phyloP scores from a whole-genome alignment of 2,797 vertebrate species.

The Petrocephalus schoutedeni region DNA sequence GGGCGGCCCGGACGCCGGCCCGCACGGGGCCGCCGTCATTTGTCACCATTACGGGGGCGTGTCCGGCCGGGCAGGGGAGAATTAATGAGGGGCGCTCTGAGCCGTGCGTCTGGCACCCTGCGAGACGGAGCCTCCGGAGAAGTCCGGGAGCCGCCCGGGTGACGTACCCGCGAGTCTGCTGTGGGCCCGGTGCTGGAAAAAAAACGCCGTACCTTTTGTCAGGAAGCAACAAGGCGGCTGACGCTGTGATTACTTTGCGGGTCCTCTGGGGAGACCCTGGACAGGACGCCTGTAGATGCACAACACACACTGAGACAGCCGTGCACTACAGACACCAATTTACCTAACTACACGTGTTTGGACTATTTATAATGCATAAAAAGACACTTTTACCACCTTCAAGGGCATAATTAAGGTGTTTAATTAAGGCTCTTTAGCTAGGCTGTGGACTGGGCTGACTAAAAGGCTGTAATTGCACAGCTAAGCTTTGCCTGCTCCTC shows the following conservation, averaged over 20 bases:
- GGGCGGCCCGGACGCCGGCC: conserved; percentile 33
- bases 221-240: conserved; percentile 21
- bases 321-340: not conserved
- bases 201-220: not conserved
- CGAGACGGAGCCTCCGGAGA: not conserved
- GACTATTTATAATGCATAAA: not conserved
- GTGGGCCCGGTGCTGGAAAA: not conserved
- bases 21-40: conserved; percentile 28
- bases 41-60: conserved; percentile 42
- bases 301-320: not conserved
- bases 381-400: conserved; percentile 27
- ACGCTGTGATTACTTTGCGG: conserved; percentile 20
- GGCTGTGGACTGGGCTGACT: conserved; percentile 5
- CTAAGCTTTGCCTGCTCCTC: not conserved
- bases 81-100: conserved; percentile 37
- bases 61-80: conserved; percentile 36
- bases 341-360: not conserved
- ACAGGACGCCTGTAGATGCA: not conserved
- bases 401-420: conserved; percentile 30
- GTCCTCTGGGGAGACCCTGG: not conserved
- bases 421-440: conserved; percentile 29
- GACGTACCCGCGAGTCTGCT: no score
- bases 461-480: conserved; percentile 22
- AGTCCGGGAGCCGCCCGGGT: not conserved
- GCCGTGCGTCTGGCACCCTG: conserved; percentile 33